phyloP scores from a whole-genome alignment of 2,888 invertebrate genomes.

The Melolontha melolontha region DNA sequence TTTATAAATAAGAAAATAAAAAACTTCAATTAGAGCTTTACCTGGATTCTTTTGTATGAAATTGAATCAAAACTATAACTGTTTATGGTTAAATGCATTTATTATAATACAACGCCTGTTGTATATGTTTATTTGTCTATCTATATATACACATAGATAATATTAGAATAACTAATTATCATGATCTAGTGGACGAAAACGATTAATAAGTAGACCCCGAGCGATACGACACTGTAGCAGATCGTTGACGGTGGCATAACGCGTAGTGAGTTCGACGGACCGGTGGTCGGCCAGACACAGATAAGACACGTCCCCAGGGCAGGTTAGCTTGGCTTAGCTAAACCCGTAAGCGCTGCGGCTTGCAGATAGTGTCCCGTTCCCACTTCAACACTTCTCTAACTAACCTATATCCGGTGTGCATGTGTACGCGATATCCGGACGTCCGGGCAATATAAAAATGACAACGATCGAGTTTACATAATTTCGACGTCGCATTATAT shows the following conservation, averaged over 20 bases:
- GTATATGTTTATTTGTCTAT: too few relatives aligned
- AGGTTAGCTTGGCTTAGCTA: slow-evolving; percentile 54
- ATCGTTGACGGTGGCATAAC: slow-evolving; percentile 15
- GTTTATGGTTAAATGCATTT: too few relatives aligned
- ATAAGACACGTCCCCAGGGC: slow-evolving; percentile 56
- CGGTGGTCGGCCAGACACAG: slow-evolving; percentile 54
- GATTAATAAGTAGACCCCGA: slow-evolving; percentile 27
- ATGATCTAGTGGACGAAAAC: too few relatives aligned
- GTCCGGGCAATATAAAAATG: slow-evolving; percentile 11
- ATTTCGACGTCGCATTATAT: background rate
- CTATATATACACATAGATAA: too few relatives aligned
- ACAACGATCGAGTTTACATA: slow-evolving; percentile 15
- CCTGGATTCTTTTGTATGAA: too few relatives aligned
- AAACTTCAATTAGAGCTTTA: too few relatives aligned
- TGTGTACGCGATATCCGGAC: slow-evolving; percentile 34
- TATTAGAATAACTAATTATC: too few relatives aligned
- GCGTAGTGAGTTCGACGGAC: slow-evolving; percentile 35
- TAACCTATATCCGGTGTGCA: slow-evolving; percentile 22
- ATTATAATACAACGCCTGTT: too few relatives aligned
- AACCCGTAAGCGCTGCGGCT: slow-evolving; percentile 52
- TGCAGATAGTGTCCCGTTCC: slow-evolving; percentile 49
- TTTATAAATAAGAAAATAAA: too few relatives aligned
- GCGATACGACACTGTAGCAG: slow-evolving; percentile 35
- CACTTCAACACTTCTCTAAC: slow-evolving; percentile 26
- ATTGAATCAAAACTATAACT: too few relatives aligned